These are phyloP conservation scores for Amaurobius ferox DNA, from an alignment of 2,888 invertebrate species.

Conservation along the genomic window DNA sequence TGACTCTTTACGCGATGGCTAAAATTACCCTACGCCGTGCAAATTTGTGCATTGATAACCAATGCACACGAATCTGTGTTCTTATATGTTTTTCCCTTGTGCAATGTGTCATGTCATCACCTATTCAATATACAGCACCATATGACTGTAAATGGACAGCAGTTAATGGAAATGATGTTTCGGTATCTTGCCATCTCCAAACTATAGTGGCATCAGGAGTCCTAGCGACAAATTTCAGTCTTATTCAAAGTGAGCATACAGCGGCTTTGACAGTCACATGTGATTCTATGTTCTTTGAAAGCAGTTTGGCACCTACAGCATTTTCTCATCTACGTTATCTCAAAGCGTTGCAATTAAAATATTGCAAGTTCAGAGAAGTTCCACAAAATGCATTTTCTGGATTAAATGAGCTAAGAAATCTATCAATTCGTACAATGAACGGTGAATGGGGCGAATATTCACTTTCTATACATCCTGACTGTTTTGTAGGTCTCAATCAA, in stretches of 20 bases:
- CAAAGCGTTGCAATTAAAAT: slow-evolving; percentile 85
- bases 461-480: slow-evolving; percentile 74
- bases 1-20: not conserved
- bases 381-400: slow-evolving; percentile 80
- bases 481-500: slow-evolving; percentile 73
- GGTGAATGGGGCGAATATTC: slow-evolving; percentile 85
- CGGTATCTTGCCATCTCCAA: slow-evolving; percentile 87
- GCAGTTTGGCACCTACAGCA: slow-evolving; percentile 73
- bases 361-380: slow-evolving; percentile 82
- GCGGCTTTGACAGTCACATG: slow-evolving; percentile 87
- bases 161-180: slow-evolving; percentile 81
- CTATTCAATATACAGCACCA: slow-evolving; percentile 54
- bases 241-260: slow-evolving; percentile 89
- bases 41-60: not conserved
- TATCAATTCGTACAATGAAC: slow-evolving; percentile 86
- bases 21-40: not conserved
- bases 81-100: slow-evolving; percentile 17
- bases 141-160: slow-evolving; percentile 64
- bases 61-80: not conserved
- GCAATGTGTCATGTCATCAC: not conserved
- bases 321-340: slow-evolving; percentile 82
- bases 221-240: slow-evolving; percentile 91
- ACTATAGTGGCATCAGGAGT: slow-evolving; percentile 83
- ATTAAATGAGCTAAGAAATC: slow-evolving; percentile 82
- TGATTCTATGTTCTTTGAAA: slow-evolving; percentile 73